Evolutionary conservation across 2,797 vertebrate species (phyloP).

Genomic region (Pelobates cultripes): DNA sequence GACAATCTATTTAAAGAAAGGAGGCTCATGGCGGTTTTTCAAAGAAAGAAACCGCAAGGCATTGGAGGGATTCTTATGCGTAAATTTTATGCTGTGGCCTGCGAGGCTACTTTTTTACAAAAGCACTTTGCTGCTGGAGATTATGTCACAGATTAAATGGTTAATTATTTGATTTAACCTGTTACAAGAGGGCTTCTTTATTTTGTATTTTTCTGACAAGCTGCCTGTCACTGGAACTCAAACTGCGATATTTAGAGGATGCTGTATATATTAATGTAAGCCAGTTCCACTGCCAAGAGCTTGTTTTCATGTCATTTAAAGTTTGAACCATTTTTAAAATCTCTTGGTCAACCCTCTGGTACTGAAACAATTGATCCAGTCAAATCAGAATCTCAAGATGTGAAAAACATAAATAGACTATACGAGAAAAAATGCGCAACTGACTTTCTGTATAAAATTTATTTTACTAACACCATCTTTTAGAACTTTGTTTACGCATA

Average conservation of each 20-base stretch:
- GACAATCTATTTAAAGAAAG: not conserved
- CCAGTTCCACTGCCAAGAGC: not conserved
- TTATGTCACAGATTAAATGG: not conserved
- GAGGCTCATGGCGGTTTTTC: not conserved
- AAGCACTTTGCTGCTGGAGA: not conserved
- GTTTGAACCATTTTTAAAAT: too few species aligned
- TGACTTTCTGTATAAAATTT: too few species aligned
- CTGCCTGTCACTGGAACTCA: not conserved
- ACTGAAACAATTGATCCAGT: too few species aligned
- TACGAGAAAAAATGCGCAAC: too few species aligned
- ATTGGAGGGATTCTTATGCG: conserved; percentile 29
- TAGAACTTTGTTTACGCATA: too few species aligned
- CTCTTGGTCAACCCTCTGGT: too few species aligned
- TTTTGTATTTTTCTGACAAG: not conserved
- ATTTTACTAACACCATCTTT: too few species aligned
- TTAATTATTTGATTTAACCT: conserved; percentile 32
- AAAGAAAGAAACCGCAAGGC: not conserved
- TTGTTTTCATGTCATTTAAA: not conserved
- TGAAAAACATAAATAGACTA: too few species aligned
- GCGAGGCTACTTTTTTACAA: conserved; percentile 3
- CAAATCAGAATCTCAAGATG: too few species aligned
- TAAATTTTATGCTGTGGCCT: conserved; percentile 44
- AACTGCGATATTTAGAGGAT: not conserved
- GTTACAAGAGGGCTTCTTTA: conserved; percentile 1
- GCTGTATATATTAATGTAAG: not conserved